A percentile compares a stretch with the other conserved stretches of the same genome.
These are phyloP conservation scores for Aporrectodea caliginosa DNA, from an alignment of 1,140 invertebrate genomes.

Conservation along the genomic window DNA sequence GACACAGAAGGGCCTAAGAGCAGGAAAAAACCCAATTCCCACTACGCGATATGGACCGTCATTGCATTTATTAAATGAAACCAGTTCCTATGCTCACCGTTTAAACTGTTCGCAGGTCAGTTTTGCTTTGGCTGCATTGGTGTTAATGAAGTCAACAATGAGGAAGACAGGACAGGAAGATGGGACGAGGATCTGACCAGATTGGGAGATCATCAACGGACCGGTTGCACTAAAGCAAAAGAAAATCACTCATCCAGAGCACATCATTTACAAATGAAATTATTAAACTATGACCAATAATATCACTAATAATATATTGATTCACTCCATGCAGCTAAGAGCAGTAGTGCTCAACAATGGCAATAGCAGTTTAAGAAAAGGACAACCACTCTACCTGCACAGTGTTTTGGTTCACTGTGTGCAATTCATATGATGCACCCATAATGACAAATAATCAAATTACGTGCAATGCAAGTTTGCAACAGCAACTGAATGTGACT, in stretches of 20 bases:
- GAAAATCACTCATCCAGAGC: too few species aligned
- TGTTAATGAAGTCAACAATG: constrained; percentile 74
- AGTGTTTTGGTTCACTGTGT: neutral
- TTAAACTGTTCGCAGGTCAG: constrained; percentile 69
- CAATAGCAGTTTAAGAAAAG: neutral
- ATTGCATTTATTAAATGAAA: too few species aligned
- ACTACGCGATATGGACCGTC: too few species aligned
- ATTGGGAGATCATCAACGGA: constrained; percentile 85
- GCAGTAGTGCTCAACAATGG: neutral
- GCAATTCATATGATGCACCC: too few species aligned
- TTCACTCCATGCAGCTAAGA: neutral
- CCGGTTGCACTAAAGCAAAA: constrained; percentile 83
- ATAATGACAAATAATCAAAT: too few species aligned
- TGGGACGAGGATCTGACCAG: constrained; percentile 85
- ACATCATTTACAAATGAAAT: too few species aligned
- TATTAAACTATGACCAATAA: neutral
- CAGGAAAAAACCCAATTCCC: too few species aligned
- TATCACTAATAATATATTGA: neutral
- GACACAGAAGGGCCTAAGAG: too few species aligned
- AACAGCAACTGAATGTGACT: too few species aligned
- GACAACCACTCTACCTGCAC: neutral
- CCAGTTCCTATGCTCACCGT: too few species aligned
- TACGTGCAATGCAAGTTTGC: too few species aligned
- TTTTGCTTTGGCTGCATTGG: constrained; percentile 62
- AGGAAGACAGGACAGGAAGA: constrained; percentile 80